Percentiles rank a stretch among this genome's conserved stretches.
phyloP scores from a whole-genome alignment of 1,140 invertebrate species.

The Microplitis demolitor region DNA sequence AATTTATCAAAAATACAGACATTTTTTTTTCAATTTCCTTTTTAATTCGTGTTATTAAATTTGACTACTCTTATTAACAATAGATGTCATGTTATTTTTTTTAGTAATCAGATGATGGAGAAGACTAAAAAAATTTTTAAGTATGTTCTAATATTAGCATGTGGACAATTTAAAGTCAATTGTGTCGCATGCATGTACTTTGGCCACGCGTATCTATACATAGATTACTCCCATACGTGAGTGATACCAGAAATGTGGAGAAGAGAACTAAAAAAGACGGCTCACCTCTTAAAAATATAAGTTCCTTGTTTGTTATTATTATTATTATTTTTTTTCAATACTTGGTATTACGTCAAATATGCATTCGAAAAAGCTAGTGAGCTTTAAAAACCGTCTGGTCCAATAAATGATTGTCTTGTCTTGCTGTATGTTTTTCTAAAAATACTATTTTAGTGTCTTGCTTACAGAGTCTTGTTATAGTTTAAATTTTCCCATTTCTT shows the following conservation, averaged over 20 bases:
- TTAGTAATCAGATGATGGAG: not conserved
- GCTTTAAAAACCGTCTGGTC: too few relatives aligned
- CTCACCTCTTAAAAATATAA: conserved; percentile 9
- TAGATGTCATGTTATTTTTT: not conserved
- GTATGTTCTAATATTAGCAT: conserved; percentile 47
- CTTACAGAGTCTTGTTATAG: conserved; percentile 1
- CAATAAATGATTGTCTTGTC: too few relatives aligned
- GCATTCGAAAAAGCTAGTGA: not conserved
- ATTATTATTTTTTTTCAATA: not conserved
- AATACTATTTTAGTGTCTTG: not conserved
- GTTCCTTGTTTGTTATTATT: not conserved
- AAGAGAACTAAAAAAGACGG: not conserved
- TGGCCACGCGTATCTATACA: not conserved
- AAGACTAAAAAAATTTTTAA: not conserved
- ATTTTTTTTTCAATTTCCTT: not conserved
- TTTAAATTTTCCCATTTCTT: conserved; percentile 16
- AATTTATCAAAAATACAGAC: conserved; percentile 17
- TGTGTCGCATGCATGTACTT: not conserved
- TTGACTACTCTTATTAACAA: not conserved
- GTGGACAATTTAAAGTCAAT: conserved; percentile 4
- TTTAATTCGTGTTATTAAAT: not conserved
- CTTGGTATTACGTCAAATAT: not conserved
- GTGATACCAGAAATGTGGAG: not conserved
- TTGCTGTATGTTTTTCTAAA: not conserved
- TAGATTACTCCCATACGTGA: conserved; percentile 4